Evolutionary conservation across 2,113 vertebrate genomes (phyloP), one percentile per base, ranked within the genome.

Genomic region (Malurus cyaneus): DNA sequence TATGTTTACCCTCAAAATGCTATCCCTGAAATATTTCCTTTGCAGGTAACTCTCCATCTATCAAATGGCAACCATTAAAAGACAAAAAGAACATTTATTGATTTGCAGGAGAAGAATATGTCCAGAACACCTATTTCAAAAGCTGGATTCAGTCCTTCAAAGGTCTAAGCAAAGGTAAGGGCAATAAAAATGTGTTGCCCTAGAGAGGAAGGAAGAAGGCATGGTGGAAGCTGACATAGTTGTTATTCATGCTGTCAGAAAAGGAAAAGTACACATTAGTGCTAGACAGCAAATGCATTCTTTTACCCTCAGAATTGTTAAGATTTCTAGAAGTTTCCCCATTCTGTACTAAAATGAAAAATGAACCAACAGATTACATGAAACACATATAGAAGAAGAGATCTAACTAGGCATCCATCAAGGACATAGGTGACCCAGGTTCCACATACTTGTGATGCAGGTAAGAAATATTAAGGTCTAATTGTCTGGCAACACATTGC

Each of bases 351-450:
- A 53, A 14, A 15, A 59, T 28, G 32, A 81, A 70, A 81, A n/a
- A 8, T 50, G 3, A 61, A 80, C 46, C n/a, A 65, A 57, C 2
- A 57, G 41, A 83, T 72, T 26, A 71, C 3, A 67, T 5, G 2
- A 65, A 94, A 78, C 0, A 39, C 2, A 46, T 24, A 46, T 0
- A 78, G 11, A 29, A 81, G 54, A 66, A 83, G 7, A 91, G 17
- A 84, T 44, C 10, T 56, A 69, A 70, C 8, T 10, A 36, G n/a
- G 25, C 34, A 59, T 32, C 79, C 32, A 41, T 31, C 16, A 89
- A 54, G 14, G 32, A 62, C 0, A 0, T 4, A 11, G 1, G 12
- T 65, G 29, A 72, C 2, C 1, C 20, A 85, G 66, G 25, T 14
- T 88, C 9, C 34, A 21, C 5, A 39, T 31, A 18, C 18, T 64